These are phyloP conservation scores for Archocentrus centrarchus DNA, from an alignment of 2,113 vertebrate genomes.

Conservation along the genomic window DNA sequence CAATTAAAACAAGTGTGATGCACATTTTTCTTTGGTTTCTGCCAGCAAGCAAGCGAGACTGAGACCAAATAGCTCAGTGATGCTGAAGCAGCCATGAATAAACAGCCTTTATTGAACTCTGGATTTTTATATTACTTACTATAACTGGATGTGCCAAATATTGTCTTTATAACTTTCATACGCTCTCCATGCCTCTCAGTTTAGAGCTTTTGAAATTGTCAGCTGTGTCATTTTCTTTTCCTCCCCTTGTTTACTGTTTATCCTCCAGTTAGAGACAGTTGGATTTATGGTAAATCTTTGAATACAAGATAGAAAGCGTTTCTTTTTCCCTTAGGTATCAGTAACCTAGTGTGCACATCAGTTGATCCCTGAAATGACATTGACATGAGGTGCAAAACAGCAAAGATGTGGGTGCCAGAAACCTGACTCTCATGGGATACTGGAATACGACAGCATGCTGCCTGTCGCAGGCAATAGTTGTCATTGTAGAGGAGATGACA, in stretches of 20 bases:
- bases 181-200: not conserved
- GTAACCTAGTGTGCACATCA: conserved; percentile 20
- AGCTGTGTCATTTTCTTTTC: conserved; percentile 17
- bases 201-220: conserved; percentile 8
- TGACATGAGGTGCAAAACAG: conserved; percentile 28
- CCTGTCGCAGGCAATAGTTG: conserved; percentile 23
- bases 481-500: conserved; percentile 15
- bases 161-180: not conserved
- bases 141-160: not conserved
- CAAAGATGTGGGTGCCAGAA: conserved; percentile 27
- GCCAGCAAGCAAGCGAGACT: not conserved
- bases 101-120: not conserved
- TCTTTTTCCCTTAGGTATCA: conserved; percentile 9
- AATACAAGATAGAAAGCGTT: not conserved
- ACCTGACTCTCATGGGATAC: conserved; percentile 11
- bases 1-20: not conserved
- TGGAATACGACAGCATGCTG: conserved; percentile 13
- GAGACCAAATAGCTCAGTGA: not conserved
- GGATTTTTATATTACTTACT: not conserved
- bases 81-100: not conserved
- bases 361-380: conserved; percentile 41
- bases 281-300: conserved; percentile 17
- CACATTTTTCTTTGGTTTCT: not conserved
- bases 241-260: not conserved
- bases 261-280: conserved; percentile 4